phyloP scores from a whole-genome alignment of 2,888 invertebrate genomes.

The Seira sanloemensis region DNA sequence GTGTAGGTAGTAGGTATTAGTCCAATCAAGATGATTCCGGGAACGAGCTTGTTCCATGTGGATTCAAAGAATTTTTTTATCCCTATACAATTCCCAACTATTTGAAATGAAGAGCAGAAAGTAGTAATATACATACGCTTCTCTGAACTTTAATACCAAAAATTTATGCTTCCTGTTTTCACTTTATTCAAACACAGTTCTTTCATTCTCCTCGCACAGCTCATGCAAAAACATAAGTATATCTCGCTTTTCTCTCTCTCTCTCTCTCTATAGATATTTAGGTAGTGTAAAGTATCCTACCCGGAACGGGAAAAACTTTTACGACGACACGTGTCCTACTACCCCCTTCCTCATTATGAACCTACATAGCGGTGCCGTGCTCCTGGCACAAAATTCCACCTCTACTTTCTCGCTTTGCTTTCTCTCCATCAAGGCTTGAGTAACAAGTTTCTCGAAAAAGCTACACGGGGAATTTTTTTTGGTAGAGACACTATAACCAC shows the following conservation, averaged over 20 bases:
- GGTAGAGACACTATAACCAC: background rate
- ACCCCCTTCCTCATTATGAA: slow-evolving; percentile 46
- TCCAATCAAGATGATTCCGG: no score
- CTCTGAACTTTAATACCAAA: background rate
- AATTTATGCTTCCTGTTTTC: background rate
- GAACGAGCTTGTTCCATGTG: background rate
- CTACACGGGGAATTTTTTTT: no score
- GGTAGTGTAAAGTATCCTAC: background rate
- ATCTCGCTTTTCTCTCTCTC: background rate
- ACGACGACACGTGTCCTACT: slow-evolving; percentile 46
- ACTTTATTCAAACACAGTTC: background rate
- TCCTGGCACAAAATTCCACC: slow-evolving; percentile 10
- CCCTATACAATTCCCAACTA: background rate
- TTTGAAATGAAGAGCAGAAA: no score
- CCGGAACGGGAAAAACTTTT: slow-evolving; percentile 29
- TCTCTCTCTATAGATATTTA: background rate
- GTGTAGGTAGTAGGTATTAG: no score
- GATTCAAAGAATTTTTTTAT: background rate
- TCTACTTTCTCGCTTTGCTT: background rate
- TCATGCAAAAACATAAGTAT: background rate
- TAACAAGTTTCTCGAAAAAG: background rate
- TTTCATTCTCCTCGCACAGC: background rate
- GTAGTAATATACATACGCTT: no score
- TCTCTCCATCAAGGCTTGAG: background rate
- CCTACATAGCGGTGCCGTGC: slow-evolving; percentile 41